Base-by-base conservation (phyloP, 1,140 invertebrate genomes). In the Melitaea cinxia region DNA sequence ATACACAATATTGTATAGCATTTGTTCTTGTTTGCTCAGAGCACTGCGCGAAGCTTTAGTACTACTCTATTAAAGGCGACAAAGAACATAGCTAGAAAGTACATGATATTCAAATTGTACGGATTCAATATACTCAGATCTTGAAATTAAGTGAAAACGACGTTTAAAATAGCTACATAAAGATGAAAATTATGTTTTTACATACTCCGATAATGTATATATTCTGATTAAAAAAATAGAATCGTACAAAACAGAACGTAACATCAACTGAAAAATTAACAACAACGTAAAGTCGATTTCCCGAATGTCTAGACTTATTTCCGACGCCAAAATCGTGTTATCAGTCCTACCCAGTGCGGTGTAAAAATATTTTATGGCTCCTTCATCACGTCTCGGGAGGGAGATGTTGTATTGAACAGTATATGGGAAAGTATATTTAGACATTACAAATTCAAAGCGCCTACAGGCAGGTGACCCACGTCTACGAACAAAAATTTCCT, bases 221-320 rank as follows among this genome's bases (percentile, higher is more conserved):
- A n/a, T n/a, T n/a, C n/a, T n/a, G n/a, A n/a, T n/a, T n/a, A n/a
- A n/a, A n/a, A 2, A 12, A 33, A 33, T n/a, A 12, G 7, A 12
- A 12, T 33, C n/a, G 37, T 15, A 26, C 0, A 12, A 19, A 35
- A 35, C 9, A 33, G 9, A 19, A 28, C 14, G 5, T 26, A 6
- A 54, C 1, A 19, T 28, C 52, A 21, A 57, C 17, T 12, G 37
- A 45, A 57, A 57, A 45, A 45, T 28, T 26, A 47, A 28, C 26
- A 45, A 33, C 57, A 61, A 69, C 78, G 72, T 75, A 84, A 85
- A 85, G 65, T 65, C 73, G 75, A 84, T 88, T 88, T 88, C 80
- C 82, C 74, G 75, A 66, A 75, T 72, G 81, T 86, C 85, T 85
- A 86, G 85, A 88, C 83, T 65, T 68, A 74, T 82, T 80, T 77